phyloP scores from a whole-genome alignment of 2,888 invertebrate genomes.

The Drosophila anceps region DNA sequence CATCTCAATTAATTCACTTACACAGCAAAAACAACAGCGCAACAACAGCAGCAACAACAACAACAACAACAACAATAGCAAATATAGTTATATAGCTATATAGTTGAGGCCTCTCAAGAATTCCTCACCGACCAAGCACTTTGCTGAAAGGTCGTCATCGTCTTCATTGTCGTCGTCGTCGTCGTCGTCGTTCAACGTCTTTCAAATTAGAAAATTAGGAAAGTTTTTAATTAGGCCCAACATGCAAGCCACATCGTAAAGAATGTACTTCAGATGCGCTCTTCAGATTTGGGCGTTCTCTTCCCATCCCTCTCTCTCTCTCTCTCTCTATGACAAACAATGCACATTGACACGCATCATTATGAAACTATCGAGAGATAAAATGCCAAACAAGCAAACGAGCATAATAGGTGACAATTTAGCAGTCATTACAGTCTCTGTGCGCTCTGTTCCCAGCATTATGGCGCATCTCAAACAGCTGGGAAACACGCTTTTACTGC shows the following conservation, averaged over 20 bases:
- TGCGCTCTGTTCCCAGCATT: slow-evolving; percentile 5
- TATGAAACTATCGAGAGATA: slow-evolving; percentile 8
- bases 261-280: slow-evolving; percentile 28
- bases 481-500: slow-evolving; percentile 1
- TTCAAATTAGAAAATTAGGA: slow-evolving; percentile 63
- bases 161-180: slow-evolving; percentile 10
- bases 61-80: slow-evolving; percentile 7
- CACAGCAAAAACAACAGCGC: slow-evolving; percentile 41
- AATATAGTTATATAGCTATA: slow-evolving; percentile 23
- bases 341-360: slow-evolving; percentile 15
- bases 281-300: slow-evolving; percentile 1
- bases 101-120: slow-evolving; percentile 45
- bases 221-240: slow-evolving; percentile 74
- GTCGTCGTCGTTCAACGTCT: slow-evolving; percentile 18
- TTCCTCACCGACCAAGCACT: slow-evolving; percentile 50
- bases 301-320: background rate
- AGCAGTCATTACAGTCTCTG: background rate
- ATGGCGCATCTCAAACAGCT: background rate
- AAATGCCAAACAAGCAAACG: slow-evolving; percentile 9
- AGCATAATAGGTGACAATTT: slow-evolving; percentile 14
- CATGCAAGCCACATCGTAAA: slow-evolving; percentile 70
- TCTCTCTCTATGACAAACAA: background rate
- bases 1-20: slow-evolving; percentile 80
- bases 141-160: slow-evolving; percentile 36
- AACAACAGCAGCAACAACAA: slow-evolving; percentile 24